Evolutionary conservation across 2,888 invertebrate genomes (phyloP), one percentile per base, ranked within the genome.

Genomic region (Liodrosophila aerea): DNA sequence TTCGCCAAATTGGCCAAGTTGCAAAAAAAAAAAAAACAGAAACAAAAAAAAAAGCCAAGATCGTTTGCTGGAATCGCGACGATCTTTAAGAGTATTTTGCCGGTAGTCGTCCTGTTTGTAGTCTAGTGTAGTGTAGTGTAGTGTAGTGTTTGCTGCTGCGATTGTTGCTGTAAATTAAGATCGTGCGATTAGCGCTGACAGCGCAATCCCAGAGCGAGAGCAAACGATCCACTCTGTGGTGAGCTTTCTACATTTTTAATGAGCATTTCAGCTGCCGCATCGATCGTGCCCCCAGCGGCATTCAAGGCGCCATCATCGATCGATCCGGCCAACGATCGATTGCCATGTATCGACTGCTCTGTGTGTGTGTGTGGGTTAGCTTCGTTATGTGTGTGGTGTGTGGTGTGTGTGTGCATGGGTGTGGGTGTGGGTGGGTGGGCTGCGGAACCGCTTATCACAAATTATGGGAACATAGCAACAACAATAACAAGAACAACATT

Each of bases 201-300:
- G 63, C 57, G 71, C 71, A 54, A 61, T 54, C 60, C 53, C 67
- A 59, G 58, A 36, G 13, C 27, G 27, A 29, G 15, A 15, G 16
- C 4, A 2, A 11, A n/a, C 15, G n/a, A 27, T 1, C 65, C 53
- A 63, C 58, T 59, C 61, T 68, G 44, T 57, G 68, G 22, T 56
- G 66, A 82, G 78, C 78, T 80, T 80, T 80, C 83, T 82, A 80
- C 78, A 78, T 80, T 82, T 77, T 84, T 82, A 82, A 82, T 81
- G 81, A 81, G 77, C 81, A 73, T 83, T 77, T 81, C 84, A 82
- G 69, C 81, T 76, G 59, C 57, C 27, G 51, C 74, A 80, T 78
- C 73, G 71, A 71, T 81, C 73, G 81, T 73, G 66, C 54, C 64
- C 22, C 64, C 82, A 37, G 40, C 61, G 70, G 66, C 73, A 66